Evolutionary conservation across 2,797 vertebrate species (phyloP).

Genomic region (Hypotaenidia philippensis): DNA sequence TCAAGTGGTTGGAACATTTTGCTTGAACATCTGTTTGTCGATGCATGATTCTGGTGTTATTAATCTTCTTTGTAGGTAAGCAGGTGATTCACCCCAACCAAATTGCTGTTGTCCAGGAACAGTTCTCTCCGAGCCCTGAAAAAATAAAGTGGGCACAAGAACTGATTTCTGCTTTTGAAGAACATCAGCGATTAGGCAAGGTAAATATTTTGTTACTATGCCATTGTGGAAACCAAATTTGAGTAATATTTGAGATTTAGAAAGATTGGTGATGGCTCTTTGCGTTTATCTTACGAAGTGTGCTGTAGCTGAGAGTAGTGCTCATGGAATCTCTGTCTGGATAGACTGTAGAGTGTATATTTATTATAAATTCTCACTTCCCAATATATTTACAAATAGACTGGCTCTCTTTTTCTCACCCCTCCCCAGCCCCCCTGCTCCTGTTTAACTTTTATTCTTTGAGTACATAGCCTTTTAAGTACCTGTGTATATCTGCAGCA

Average conservation of each 20-base stretch:
- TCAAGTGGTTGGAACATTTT: conserved; percentile 76
- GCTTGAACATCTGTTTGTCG: conserved; percentile 79
- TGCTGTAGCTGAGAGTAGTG: background rate
- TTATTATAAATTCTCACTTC: background rate
- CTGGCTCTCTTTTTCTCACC: background rate
- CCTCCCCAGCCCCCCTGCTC: too few relatives aligned
- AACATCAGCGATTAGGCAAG: conserved; percentile 95
- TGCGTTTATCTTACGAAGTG: background rate
- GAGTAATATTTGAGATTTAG: conserved; percentile 1
- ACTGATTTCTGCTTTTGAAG: conserved; percentile 92
- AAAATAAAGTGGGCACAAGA: conserved; percentile 93
- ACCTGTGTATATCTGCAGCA: background rate
- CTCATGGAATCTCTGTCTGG: background rate
- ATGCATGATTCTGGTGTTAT: conserved; percentile 74
- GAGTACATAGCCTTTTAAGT: background rate
- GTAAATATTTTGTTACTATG: conserved; percentile 82
- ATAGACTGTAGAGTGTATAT: background rate
- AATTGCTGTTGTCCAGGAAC: conserved; percentile 92
- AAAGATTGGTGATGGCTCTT: background rate
- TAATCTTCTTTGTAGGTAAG: conserved; percentile 88
- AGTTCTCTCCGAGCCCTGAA: conserved; percentile 93
- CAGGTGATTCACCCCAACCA: conserved; percentile 99
- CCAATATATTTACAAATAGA: background rate
- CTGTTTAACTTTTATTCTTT: background rate
- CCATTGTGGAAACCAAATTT: background rate